Percentiles rank a stretch among this genome's conserved stretches.
phyloP scores from a whole-genome alignment of 2,797 vertebrate genomes.

The Argyrosomus regius region DNA sequence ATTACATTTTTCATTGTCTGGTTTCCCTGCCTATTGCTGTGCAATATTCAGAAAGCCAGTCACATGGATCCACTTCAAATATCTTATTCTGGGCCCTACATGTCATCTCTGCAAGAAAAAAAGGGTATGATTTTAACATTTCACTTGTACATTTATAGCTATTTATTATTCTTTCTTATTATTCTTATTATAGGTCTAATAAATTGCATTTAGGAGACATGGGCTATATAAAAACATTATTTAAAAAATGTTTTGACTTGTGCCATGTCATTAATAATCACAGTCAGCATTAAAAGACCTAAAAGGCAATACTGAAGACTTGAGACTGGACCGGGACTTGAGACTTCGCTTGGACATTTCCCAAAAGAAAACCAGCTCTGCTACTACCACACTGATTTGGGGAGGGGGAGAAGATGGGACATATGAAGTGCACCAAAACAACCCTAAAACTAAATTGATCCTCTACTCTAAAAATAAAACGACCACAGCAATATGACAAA shows the following conservation, averaged over 20 bases:
- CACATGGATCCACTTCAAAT: background rate
- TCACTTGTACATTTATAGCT: background rate
- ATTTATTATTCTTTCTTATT: background rate
- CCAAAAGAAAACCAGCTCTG: slow-evolving; percentile 39
- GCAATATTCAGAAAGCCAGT: slow-evolving; percentile 25
- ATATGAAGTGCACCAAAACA: slow-evolving; percentile 34
- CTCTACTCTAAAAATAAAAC: slow-evolving; percentile 17
- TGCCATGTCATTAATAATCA: background rate
- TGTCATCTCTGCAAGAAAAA: slow-evolving; percentile 1
- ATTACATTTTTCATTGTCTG: slow-evolving; percentile 7
- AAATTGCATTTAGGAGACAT: background rate
- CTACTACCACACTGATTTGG: slow-evolving; percentile 14
- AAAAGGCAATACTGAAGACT: slow-evolving; percentile 13
- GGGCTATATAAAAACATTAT: background rate
- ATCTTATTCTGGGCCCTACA: background rate
- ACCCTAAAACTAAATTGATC: slow-evolving; percentile 11
- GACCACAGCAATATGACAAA: slow-evolving; percentile 74
- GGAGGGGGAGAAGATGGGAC: slow-evolving; percentile 39
- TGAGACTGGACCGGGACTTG: slow-evolving; percentile 20
- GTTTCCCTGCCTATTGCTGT: slow-evolving; percentile 13
- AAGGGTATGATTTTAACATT: background rate
- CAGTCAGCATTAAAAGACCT: background rate
- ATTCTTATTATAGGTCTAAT: too few species aligned
- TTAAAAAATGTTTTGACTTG: background rate
- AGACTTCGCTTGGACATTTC: slow-evolving; percentile 40